phyloP scores from a whole-genome alignment of 2,888 invertebrate genomes.

The Asteroscopus sphinx region DNA sequence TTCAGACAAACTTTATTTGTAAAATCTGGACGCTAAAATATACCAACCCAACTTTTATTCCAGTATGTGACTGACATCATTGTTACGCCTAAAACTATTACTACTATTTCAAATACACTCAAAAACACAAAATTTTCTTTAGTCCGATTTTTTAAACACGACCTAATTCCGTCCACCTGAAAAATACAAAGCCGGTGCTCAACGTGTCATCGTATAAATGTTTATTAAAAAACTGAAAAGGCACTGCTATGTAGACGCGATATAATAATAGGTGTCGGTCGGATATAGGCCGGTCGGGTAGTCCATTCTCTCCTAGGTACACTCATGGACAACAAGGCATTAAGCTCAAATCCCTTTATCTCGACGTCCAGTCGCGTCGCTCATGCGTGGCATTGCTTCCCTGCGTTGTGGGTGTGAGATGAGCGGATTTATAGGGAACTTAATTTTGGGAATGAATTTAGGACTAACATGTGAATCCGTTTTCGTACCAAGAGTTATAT shows the following conservation, averaged over 20 bases:
- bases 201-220: constrained; percentile 1
- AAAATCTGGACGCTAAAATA: no score
- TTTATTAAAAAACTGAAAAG: constrained; percentile 27
- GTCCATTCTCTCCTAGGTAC: constrained; percentile 42
- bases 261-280: constrained; percentile 27
- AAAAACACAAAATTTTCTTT: no score
- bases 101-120: no score
- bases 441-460: not conserved
- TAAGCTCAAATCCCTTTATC: constrained; percentile 72
- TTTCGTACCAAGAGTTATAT: no score
- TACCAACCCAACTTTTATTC: no score
- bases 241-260: constrained; percentile 7
- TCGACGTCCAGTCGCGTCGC: constrained; percentile 62
- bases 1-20: no score
- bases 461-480: no score
- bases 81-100: no score
- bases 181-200: constrained; percentile 9
- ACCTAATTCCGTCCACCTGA: not conserved
- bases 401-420: constrained; percentile 47
- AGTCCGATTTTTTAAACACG: not conserved
- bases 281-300: constrained; percentile 4
- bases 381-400: constrained; percentile 68
- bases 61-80: no score
- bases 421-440: constrained; percentile 25
- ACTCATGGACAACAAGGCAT: constrained; percentile 63